Conservation (phyloP, 2,797 vertebrate species). For the Antennarius maculatus region DNA sequence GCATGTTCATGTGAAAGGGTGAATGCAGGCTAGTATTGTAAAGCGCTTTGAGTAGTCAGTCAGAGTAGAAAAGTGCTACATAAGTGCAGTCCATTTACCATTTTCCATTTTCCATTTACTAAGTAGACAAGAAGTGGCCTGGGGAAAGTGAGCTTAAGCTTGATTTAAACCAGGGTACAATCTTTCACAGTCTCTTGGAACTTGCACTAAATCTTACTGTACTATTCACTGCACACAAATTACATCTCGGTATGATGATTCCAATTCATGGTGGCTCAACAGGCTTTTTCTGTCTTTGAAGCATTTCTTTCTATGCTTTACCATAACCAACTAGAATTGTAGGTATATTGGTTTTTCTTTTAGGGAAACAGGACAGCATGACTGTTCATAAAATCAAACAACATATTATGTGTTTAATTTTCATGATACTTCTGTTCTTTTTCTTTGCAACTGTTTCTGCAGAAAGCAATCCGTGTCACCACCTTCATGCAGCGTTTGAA, state of each 20-base stretch:
- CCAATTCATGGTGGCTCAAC: conserved; percentile 51
- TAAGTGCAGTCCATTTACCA: background rate
- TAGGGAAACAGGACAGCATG: conserved; percentile 21
- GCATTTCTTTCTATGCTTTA: conserved; percentile 50
- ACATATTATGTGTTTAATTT: conserved; percentile 2
- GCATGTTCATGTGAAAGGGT: too few species aligned
- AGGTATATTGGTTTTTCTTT: conserved; percentile 9
- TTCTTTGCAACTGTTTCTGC: conserved; percentile 60
- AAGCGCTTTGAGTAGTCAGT: too few species aligned
- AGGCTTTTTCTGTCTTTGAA: conserved; percentile 51
- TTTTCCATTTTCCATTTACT: conserved; percentile 43
- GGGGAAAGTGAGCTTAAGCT: conserved; percentile 59
- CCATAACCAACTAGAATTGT: conserved; percentile 29
- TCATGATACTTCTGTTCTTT: conserved; percentile 29
- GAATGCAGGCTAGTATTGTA: too few species aligned
- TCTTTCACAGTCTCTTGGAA: conserved; percentile 51
- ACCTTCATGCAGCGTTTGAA: conserved; percentile 90
- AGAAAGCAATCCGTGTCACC: conserved; percentile 91
- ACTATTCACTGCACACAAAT: conserved; percentile 47
- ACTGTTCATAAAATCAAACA: conserved; percentile 11
- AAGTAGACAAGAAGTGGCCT: conserved; percentile 52
- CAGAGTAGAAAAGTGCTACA: too few species aligned
- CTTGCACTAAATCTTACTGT: conserved; percentile 49
- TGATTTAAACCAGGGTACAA: conserved; percentile 67
- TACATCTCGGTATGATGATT: conserved; percentile 49